Evolutionary conservation across 2,888 invertebrate species (phyloP).

Genomic region (Cecidostiba fungosa): DNA sequence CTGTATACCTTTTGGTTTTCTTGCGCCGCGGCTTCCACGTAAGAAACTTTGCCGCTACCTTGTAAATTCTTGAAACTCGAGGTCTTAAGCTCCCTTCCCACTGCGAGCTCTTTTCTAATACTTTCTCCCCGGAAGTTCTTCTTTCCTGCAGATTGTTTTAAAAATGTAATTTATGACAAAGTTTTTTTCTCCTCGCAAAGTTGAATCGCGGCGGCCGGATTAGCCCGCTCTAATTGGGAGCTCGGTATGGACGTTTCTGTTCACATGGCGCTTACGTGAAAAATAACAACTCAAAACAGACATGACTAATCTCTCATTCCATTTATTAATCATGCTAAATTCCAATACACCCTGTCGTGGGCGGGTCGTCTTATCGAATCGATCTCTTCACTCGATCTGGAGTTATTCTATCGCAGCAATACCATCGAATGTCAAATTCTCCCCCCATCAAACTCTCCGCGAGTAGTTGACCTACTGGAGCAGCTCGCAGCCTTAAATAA

Average conservation of each 20-base stretch:
- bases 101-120: neutral
- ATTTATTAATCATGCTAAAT: neutral
- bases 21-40: neutral
- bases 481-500: constrained; percentile 28
- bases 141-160: constrained; percentile 1
- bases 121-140: constrained; percentile 1
- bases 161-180: constrained; percentile 21
- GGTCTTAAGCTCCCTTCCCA: neutral
- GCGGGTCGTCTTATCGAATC: neutral
- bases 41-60: constrained; percentile 29
- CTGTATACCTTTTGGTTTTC: constrained; percentile 2
- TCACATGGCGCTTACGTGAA: no score
- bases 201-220: neutral
- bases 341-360: neutral
- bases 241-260: neutral
- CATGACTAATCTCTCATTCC: neutral
- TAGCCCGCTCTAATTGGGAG: neutral
- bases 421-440: no score
- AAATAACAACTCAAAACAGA: no score
- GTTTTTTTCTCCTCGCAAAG: constrained; percentile 16
- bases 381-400: neutral
- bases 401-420: no score
- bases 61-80: constrained; percentile 29
- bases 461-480: neutral
- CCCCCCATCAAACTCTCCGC: neutral